Percentiles rank a stretch among this genome's conserved stretches.
Evolutionary conservation across 2,797 vertebrate species (phyloP).

Genomic region (Ispidina picta): DNA sequence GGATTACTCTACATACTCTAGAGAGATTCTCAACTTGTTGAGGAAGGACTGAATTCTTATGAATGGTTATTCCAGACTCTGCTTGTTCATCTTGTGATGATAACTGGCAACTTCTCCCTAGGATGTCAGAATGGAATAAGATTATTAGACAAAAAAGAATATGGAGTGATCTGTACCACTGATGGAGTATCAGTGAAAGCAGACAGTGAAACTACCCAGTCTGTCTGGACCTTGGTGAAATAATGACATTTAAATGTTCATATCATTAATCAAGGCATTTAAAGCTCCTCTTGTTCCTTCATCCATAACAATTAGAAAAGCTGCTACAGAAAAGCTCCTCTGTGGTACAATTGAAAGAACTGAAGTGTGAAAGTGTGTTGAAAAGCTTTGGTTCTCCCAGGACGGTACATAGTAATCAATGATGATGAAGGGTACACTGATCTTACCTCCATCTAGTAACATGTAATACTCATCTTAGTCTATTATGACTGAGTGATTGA

Average conservation of each 20-base stretch:
- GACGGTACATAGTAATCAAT: not conserved
- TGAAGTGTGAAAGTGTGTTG: not conserved
- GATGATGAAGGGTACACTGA: not conserved
- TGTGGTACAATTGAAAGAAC: not conserved
- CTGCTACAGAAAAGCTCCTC: not conserved
- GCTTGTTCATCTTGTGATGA: slow-evolving; percentile 10
- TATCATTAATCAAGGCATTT: not conserved
- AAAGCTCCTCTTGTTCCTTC: not conserved
- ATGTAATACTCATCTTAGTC: not conserved
- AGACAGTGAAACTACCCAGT: not conserved
- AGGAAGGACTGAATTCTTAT: not conserved
- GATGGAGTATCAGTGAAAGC: not conserved
- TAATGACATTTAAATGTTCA: not conserved
- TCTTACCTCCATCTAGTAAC: not conserved
- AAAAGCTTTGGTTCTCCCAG: not conserved
- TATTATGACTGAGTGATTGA: not conserved
- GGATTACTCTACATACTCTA: slow-evolving; percentile 43
- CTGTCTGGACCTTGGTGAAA: not conserved
- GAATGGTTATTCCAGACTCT: not conserved
- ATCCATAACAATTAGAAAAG: not conserved
- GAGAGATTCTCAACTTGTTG: not conserved
- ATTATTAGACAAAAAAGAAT: not conserved
- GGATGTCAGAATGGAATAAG: slow-evolving; percentile 4
- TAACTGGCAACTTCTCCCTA: slow-evolving; percentile 44
- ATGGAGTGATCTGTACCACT: not conserved